Conservation (phyloP, 2,888 invertebrate genomes). For the Acleris laterana region DNA sequence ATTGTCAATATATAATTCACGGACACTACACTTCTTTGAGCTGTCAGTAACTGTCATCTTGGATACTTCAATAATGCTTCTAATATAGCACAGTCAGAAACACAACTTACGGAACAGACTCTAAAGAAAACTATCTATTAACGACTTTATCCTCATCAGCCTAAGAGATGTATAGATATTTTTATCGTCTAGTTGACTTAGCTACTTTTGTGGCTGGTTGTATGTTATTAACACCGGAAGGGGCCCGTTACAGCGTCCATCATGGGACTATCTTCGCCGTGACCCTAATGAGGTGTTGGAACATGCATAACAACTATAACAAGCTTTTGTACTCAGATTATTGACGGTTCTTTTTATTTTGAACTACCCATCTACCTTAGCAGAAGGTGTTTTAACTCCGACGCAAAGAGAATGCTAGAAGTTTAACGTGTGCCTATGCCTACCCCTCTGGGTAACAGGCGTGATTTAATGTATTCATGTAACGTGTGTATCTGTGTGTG, state of each 20-base stretch:
- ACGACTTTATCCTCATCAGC: too few species aligned
- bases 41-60: constrained; percentile 14
- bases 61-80: neutral
- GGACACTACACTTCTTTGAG: constrained; percentile 17
- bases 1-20: constrained; percentile 23
- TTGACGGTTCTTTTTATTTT: neutral
- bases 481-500: too few species aligned
- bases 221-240: constrained; percentile 29
- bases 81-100: too few species aligned
- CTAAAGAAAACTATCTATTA: too few species aligned
- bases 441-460: too few species aligned
- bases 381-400: too few species aligned
- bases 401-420: too few species aligned
- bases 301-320: constrained; percentile 15
- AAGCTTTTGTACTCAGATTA: constrained; percentile 10
- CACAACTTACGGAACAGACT: too few species aligned
- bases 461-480: too few species aligned
- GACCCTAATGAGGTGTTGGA: constrained; percentile 28
- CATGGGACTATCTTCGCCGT: constrained; percentile 6
- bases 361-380: too few species aligned
- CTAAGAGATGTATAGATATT: neutral
- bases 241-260: constrained; percentile 26
- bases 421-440: too few species aligned
- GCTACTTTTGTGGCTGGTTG: constrained; percentile 1
- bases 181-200: neutral